Percentiles rank a stretch among this genome's conserved stretches.
These are phyloP conservation scores for Labrus mixtus DNA, from an alignment of 2,113 vertebrate genomes.

Conservation along the genomic window DNA sequence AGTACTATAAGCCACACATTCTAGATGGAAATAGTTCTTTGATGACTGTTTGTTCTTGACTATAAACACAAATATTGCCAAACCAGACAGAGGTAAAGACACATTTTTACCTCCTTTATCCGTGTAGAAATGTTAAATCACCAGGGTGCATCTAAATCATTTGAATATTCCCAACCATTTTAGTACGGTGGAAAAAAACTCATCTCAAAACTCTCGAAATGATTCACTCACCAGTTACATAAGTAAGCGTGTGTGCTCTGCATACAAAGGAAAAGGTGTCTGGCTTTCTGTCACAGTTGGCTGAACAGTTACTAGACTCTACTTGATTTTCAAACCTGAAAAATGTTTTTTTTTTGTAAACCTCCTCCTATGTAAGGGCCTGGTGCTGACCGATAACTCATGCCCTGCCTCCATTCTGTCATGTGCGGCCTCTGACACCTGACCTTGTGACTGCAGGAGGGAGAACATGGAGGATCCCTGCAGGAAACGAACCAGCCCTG, in stretches of 20 bases:
- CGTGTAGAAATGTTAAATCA: background rate
- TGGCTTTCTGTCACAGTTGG: background rate
- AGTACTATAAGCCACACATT: too few species aligned
- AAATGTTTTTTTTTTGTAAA: background rate
- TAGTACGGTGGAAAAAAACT: background rate
- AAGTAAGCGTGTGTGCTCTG: background rate
- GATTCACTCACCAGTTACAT: background rate
- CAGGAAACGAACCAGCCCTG: slow-evolving; percentile 43
- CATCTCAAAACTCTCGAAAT: slow-evolving; percentile 2
- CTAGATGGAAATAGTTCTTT: too few species aligned
- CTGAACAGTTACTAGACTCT: background rate
- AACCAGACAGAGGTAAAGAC: background rate
- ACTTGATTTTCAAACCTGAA: slow-evolving; percentile 1
- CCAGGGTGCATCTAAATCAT: background rate
- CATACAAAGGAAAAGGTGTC: background rate
- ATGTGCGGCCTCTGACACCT: slow-evolving; percentile 60
- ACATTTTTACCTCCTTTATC: background rate
- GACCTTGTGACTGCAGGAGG: slow-evolving; percentile 54
- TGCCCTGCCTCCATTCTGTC: slow-evolving; percentile 42
- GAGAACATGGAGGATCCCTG: slow-evolving; percentile 26
- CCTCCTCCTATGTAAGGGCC: background rate
- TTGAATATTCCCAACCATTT: background rate
- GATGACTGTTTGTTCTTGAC: background rate
- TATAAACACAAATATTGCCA: background rate
- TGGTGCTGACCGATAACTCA: slow-evolving; percentile 23